Conservation (phyloP, 1,140 invertebrate genomes). For the Brachionus calyciflorus region DNA sequence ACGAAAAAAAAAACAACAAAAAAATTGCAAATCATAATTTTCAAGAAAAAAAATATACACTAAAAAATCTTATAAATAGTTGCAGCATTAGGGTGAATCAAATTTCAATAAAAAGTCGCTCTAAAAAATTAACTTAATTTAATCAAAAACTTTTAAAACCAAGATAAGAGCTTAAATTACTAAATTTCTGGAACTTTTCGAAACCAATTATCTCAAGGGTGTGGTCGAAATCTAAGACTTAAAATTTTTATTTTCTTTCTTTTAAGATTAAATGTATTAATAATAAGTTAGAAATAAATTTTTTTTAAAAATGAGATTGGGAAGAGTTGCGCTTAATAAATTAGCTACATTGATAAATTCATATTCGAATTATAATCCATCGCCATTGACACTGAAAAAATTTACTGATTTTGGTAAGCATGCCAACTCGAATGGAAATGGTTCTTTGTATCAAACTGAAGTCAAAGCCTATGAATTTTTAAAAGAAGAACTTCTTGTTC, state of each 20-base stretch:
- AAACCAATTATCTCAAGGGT: neutral
- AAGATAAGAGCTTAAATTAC: too few species aligned
- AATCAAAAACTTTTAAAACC: too few species aligned
- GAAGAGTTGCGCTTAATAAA: constrained; percentile 31
- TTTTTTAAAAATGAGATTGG: constrained; percentile 43
- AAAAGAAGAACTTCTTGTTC: constrained; percentile 88
- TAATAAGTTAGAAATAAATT: neutral
- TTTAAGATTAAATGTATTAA: constrained; percentile 24
- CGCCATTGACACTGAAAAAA: constrained; percentile 36
- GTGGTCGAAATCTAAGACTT: neutral
- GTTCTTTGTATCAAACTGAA: constrained; percentile 60
- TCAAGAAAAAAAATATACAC: too few species aligned
- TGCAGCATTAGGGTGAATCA: too few species aligned
- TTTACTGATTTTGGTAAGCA: constrained; percentile 39
- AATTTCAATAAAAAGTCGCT: too few species aligned
- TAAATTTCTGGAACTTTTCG: neutral
- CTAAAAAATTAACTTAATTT: too few species aligned
- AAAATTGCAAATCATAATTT: too few species aligned
- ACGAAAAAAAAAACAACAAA: too few species aligned
- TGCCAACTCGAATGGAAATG: constrained; percentile 15
- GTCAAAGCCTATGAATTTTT: constrained; percentile 85
- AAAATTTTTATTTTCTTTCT: neutral
- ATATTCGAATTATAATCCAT: constrained; percentile 46
- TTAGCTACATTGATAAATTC: constrained; percentile 36
- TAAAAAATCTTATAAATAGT: too few species aligned